These are phyloP conservation scores for Pelmatolapia mariae DNA, from an alignment of 2,113 vertebrate genomes.

Conservation along the genomic window DNA sequence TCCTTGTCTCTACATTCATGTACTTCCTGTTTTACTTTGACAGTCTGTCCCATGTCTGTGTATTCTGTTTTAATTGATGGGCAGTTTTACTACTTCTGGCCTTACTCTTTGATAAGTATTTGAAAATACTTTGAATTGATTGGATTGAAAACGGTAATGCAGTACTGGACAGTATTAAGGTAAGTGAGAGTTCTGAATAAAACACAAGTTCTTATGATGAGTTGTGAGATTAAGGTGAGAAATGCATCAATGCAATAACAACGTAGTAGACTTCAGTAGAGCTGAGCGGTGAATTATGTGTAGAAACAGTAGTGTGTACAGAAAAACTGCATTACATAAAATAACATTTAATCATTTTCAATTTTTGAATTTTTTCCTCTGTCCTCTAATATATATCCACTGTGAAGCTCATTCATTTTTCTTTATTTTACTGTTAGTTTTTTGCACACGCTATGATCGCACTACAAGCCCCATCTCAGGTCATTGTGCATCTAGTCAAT, in stretches of 20 bases:
- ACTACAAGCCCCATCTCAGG: background rate
- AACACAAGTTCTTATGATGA: background rate
- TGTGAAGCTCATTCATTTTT: background rate
- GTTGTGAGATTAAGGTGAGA: background rate
- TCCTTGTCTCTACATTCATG: background rate
- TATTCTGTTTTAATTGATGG: background rate
- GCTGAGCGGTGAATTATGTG: background rate
- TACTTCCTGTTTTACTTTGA: background rate
- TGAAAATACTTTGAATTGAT: background rate
- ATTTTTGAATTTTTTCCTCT: background rate
- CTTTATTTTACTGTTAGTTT: background rate
- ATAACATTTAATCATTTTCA: background rate
- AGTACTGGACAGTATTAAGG: background rate
- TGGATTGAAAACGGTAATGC: background rate
- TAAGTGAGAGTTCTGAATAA: background rate
- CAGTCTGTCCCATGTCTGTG: background rate
- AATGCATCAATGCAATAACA: background rate
- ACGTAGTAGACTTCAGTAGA: background rate
- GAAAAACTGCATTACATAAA: background rate
- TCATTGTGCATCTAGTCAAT: background rate
- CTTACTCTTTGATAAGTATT: background rate
- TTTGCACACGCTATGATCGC: background rate
- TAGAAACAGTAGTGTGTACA: background rate
- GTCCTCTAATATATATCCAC: background rate
- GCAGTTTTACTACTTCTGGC: background rate